Conservation (phyloP, 2,113 vertebrate genomes). For the Malurus melanocephalus region DNA sequence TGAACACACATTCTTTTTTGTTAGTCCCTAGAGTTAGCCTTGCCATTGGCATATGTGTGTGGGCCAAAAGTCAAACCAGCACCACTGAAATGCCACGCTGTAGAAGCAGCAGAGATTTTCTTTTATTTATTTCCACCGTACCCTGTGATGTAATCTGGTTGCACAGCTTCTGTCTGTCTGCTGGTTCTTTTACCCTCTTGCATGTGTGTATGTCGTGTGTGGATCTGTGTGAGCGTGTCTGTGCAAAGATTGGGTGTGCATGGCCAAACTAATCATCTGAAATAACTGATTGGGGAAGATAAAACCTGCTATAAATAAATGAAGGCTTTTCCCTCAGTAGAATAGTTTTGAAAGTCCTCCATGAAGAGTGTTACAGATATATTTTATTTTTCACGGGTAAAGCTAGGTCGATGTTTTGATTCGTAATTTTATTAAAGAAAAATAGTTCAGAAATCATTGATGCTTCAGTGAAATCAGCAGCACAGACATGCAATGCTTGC, state of each 20-base stretch:
- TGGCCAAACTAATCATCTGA: constrained; percentile 17
- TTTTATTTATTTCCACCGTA: constrained; percentile 59
- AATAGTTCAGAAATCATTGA: not conserved
- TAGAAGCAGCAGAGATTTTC: constrained; percentile 66
- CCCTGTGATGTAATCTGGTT: constrained; percentile 67
- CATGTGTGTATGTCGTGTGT: not conserved
- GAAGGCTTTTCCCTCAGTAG: constrained; percentile 2
- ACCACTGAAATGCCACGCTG: constrained; percentile 67
- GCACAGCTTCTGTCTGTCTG: constrained; percentile 44
- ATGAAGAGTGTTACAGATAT: not conserved
- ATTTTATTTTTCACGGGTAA: not conserved
- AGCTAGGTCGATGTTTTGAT: not conserved
- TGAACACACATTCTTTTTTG: constrained; percentile 83
- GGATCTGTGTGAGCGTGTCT: not conserved
- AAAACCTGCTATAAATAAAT: constrained; percentile 38
- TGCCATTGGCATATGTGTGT: constrained; percentile 80
- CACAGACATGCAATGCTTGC: not conserved
- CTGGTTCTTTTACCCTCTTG: constrained; percentile 19
- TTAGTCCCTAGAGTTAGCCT: constrained; percentile 80
- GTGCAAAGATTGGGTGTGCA: not conserved
- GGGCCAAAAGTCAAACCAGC: constrained; percentile 82
- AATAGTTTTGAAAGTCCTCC: not conserved
- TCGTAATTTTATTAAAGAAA: not conserved
- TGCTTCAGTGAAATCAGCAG: not conserved
- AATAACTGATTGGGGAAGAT: constrained; percentile 31